Percentiles rank a stretch among this genome's conserved stretches.
These are phyloP conservation scores for Serinus canaria DNA, from an alignment of 2,113 vertebrate species.

Conservation along the genomic window DNA sequence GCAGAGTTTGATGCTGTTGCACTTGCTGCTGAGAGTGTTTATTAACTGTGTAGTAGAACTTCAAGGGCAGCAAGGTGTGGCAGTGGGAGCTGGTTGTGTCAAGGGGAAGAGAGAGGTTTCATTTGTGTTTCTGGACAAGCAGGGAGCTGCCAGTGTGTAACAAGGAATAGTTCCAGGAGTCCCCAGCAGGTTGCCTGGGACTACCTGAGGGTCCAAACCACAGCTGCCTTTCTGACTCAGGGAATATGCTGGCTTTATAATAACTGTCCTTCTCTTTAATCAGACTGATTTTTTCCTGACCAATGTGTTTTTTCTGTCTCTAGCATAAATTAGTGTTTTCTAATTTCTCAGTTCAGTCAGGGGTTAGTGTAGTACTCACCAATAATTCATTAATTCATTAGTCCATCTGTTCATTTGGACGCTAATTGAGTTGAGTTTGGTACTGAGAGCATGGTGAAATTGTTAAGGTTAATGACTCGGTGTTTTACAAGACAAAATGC, in stretches of 20 bases:
- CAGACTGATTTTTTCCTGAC: neutral
- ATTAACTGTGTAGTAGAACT: neutral
- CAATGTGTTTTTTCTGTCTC: neutral
- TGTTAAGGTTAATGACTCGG: slow-evolving; percentile 73
- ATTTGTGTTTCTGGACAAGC: neutral
- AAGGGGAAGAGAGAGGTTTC: neutral
- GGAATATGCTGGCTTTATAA: neutral
- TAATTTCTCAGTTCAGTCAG: slow-evolving; percentile 18
- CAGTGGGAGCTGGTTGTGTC: neutral
- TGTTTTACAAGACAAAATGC: slow-evolving; percentile 68
- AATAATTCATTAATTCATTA: slow-evolving; percentile 46
- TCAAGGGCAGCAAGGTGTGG: neutral
- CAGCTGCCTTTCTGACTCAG: neutral
- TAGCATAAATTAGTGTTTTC: slow-evolving; percentile 4
- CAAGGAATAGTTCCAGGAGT: neutral
- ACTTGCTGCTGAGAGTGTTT: neutral
- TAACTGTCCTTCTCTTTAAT: neutral
- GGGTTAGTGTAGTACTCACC: neutral
- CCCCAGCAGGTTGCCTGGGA: neutral
- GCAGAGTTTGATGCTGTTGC: neutral
- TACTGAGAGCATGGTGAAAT: slow-evolving; percentile 54
- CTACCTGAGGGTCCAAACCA: neutral
- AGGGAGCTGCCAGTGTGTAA: neutral
- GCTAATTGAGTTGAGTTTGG: slow-evolving; percentile 50
- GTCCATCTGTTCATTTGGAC: slow-evolving; percentile 42